A percentile compares a stretch with the other conserved stretches of the same genome.
Conservation (phyloP, 1,140 invertebrate genomes). For the Lanistes nyassanus region DNA sequence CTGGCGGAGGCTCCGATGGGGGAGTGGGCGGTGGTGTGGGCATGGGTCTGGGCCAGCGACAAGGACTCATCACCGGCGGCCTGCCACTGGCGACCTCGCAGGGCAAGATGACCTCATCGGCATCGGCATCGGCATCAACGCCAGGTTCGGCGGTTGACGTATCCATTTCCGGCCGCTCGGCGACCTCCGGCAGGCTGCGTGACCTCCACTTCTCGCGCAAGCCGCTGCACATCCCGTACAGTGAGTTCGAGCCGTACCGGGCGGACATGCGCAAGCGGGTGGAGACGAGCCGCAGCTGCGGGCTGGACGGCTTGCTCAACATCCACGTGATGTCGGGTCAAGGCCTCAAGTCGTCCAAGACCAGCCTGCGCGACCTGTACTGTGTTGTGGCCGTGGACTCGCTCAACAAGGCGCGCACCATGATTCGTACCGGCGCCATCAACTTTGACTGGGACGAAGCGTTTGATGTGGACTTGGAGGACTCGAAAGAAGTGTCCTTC, state of each 20-base stretch:
- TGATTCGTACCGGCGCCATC: slow-evolving; percentile 95
- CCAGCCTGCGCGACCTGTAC: slow-evolving; percentile 83
- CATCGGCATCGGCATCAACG: neutral
- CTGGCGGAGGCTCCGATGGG: slow-evolving; percentile 15
- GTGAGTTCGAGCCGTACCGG: slow-evolving; percentile 62
- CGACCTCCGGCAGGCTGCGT: slow-evolving; percentile 43
- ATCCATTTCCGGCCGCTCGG: slow-evolving; percentile 30
- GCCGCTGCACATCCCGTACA: slow-evolving; percentile 62
- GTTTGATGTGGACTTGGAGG: slow-evolving; percentile 92
- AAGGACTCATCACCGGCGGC: slow-evolving; percentile 36
- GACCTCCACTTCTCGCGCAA: slow-evolving; percentile 62
- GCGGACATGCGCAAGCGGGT: slow-evolving; percentile 54
- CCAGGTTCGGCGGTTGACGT: slow-evolving; percentile 17
- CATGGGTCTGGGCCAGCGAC: slow-evolving; percentile 26
- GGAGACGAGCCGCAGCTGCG: slow-evolving; percentile 65
- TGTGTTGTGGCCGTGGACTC: slow-evolving; percentile 97
- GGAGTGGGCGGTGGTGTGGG: slow-evolving; percentile 17
- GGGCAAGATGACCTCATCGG: slow-evolving; percentile 36
- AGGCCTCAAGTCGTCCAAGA: slow-evolving; percentile 80
- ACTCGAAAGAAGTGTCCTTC: slow-evolving; percentile 93
- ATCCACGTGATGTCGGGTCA: slow-evolving; percentile 90
- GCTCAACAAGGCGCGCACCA: slow-evolving; percentile 96
- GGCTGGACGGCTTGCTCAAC: slow-evolving; percentile 89
- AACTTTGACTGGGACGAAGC: slow-evolving; percentile 99
- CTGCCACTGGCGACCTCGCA: slow-evolving; percentile 55